phyloP scores from a whole-genome alignment of 2,888 invertebrate genomes.

The Drosophila longiperda region DNA sequence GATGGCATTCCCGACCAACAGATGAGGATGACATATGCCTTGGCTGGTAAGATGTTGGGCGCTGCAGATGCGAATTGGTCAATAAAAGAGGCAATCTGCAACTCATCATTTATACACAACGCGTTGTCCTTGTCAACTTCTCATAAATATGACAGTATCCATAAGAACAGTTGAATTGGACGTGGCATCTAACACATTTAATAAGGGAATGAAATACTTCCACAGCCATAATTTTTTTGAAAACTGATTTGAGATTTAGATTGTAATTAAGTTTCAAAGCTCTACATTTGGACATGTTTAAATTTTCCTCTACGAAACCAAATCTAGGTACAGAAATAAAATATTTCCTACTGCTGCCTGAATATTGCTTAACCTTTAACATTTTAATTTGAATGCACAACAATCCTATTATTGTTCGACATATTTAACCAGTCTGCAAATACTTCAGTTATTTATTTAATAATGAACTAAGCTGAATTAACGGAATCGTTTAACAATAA shows the following conservation, averaged over 20 bases:
- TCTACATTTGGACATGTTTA: background rate
- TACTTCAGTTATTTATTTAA: background rate
- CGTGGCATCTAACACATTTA: slow-evolving; percentile 26
- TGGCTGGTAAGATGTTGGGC: background rate
- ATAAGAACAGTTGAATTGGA: slow-evolving; percentile 21
- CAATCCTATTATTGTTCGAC: background rate
- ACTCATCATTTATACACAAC: slow-evolving; percentile 55
- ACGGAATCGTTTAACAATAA: slow-evolving; percentile 26
- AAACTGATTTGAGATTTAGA: background rate
- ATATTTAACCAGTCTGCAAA: background rate
- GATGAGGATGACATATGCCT: slow-evolving; percentile 15
- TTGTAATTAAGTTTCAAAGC: background rate
- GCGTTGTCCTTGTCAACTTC: slow-evolving; percentile 27
- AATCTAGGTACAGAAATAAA: background rate
- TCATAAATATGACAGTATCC: slow-evolving; percentile 56
- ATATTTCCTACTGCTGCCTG: background rate
- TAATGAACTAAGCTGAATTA: slow-evolving; percentile 4
- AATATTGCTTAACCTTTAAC: background rate
- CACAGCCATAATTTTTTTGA: background rate
- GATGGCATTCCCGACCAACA: slow-evolving; percentile 48
- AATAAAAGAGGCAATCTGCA: slow-evolving; percentile 40
- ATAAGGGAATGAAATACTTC: slow-evolving; percentile 23
- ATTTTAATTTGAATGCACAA: background rate
- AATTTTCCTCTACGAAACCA: background rate
- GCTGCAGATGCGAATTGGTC: slow-evolving; percentile 7